phyloP scores from a whole-genome alignment of 2,888 invertebrate species.

The Hartigia nigra region DNA sequence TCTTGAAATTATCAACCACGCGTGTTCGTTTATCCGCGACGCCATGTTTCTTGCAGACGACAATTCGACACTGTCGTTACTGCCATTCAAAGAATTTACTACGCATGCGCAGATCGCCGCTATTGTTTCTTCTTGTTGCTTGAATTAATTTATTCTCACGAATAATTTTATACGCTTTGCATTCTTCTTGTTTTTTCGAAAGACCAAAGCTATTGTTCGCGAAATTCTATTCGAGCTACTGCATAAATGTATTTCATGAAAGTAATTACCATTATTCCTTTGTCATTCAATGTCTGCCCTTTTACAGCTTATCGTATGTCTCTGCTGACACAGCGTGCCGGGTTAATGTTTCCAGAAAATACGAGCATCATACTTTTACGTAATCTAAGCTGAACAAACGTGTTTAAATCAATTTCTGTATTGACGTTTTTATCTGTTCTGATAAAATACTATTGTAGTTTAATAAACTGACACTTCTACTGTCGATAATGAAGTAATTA shows the following conservation, averaged over 20 bases:
- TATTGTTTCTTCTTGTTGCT: no score
- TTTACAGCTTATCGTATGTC: neutral
- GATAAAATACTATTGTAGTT: neutral
- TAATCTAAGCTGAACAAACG: neutral
- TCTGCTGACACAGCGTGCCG: neutral
- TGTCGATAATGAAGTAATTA: no score
- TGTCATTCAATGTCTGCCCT: neutral
- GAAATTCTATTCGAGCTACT: neutral
- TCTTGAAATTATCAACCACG: neutral
- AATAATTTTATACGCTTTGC: neutral
- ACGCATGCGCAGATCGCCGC: neutral
- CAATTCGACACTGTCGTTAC: neutral
- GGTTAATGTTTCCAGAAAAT: neutral
- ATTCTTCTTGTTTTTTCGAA: neutral
- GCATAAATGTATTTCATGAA: neutral
- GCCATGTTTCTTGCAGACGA: neutral
- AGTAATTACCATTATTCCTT: neutral
- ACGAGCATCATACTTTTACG: neutral
- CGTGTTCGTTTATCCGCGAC: neutral
- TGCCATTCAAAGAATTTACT: neutral
- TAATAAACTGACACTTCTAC: no score
- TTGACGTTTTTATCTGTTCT: neutral
- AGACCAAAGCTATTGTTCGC: neutral
- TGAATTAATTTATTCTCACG: neutral
- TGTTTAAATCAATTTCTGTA: neutral